Conservation (phyloP, 2,888 invertebrate genomes). For the Chromoteleia sp. region DNA sequence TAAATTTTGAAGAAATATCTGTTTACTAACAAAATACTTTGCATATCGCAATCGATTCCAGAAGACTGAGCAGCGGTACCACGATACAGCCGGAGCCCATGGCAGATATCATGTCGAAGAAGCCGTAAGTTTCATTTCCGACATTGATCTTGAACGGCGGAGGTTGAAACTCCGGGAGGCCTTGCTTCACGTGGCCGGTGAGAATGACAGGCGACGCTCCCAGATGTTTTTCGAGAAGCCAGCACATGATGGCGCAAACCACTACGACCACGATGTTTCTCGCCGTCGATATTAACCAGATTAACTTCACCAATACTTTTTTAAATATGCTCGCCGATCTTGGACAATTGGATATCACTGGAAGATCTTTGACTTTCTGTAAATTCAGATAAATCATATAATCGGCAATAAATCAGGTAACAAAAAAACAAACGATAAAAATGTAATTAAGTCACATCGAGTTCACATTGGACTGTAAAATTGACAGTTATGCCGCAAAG, state of each 20-base stretch:
- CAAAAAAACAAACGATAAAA: conserved; percentile 1
- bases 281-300: conserved; percentile 91
- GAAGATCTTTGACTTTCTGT: conserved; percentile 90
- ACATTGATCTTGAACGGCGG: conserved; percentile 89
- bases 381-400: conserved; percentile 57
- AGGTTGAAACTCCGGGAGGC: conserved; percentile 87
- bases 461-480: conserved; percentile 1
- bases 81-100: conserved; percentile 89
- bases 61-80: conserved; percentile 88
- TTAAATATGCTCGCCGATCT: conserved; percentile 85
- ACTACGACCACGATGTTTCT: conserved; percentile 92
- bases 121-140: conserved; percentile 86
- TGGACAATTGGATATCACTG: conserved; percentile 84
- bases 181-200: conserved; percentile 90
- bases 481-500: conserved; percentile 6
- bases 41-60: conserved; percentile 90
- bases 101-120: conserved; percentile 86
- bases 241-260: conserved; percentile 88
- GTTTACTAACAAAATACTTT: conserved; percentile 88
- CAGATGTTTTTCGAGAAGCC: conserved; percentile 87
- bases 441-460: neutral
- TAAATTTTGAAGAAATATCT: conserved; percentile 1
- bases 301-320: conserved; percentile 85
- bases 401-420: neutral
- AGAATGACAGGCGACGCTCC: conserved; percentile 88